Evolutionary conservation across 2,888 invertebrate species (phyloP), one percentile per base, ranked within the genome.

Genomic region (Camptogramma bilineatum): DNA sequence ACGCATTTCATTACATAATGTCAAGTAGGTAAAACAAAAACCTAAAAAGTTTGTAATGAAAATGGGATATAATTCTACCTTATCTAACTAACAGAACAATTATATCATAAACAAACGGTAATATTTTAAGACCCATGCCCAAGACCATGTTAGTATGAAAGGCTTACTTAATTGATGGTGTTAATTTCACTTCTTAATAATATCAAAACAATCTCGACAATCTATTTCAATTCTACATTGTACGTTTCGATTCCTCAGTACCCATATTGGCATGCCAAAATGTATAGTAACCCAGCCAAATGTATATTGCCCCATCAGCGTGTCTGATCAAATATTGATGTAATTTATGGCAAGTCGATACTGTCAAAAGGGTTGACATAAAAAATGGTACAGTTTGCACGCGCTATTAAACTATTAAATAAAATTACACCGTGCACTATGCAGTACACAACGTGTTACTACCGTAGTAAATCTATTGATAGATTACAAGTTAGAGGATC

Each of bases 251-350:
- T 44, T 16, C 13, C 44, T 7, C 5, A 44, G 44, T 16, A 44
- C 3, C 4, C 47, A 10, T 57, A 48, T 34, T 19, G 52, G 48
- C 39, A 1, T 18, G 18, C 52, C 24, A 46, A 48, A 62, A 54
- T 48, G 28, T 39, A 52, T 39, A 62, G 51, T 39, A 52, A 34
- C 56, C 47, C n/a, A n/a, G n/a, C n/a, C n/a, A n/a, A n/a, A n/a
- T n/a, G n/a, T n/a, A n/a, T n/a, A n/a, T n/a, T 57, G 67, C 64
- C 68, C 66, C 68, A 71, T 72, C 75, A 65, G 85, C 87, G 86
- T 90, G 81, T 82, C 91, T 78, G 84, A 91, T 91, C 86, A 86
- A 90, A 91, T 87, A 90, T 90, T 88, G 76, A 85, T 85, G 78
- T 83, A 81, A 91, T 90, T 90, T 91, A 91, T 91, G 77, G 81